These are phyloP conservation scores for Drosophila bocqueti DNA, from an alignment of 1,140 invertebrate species.

Conservation along the genomic window DNA sequence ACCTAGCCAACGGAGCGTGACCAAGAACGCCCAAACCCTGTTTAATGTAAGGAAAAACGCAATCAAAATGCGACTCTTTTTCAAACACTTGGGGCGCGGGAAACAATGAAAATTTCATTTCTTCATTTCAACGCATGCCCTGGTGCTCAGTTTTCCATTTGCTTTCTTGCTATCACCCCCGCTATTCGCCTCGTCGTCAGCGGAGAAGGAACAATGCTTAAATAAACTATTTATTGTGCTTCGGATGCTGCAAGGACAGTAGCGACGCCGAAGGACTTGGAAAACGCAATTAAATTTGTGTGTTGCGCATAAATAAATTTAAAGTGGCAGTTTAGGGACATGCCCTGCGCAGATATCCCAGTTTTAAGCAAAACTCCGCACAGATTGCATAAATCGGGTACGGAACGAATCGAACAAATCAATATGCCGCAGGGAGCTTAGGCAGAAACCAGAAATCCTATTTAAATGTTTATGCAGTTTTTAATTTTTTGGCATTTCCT, in stretches of 20 bases:
- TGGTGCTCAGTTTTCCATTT: conserved; percentile 3
- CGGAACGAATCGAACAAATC: conserved; percentile 35
- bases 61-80: conserved; percentile 83
- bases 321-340: conserved; percentile 47
- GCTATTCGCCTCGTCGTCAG: conserved; percentile 37
- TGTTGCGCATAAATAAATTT: conserved; percentile 62
- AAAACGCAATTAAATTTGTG: conserved; percentile 69
- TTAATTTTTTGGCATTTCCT: conserved; percentile 41
- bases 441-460: conserved; percentile 15
- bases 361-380: conserved; percentile 22
- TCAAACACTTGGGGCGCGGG: conserved; percentile 73
- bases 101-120: conserved; percentile 81
- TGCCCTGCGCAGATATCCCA: conserved; percentile 2
- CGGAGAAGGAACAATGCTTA: conserved; percentile 55
- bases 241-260: conserved; percentile 24
- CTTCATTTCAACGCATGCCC: conserved; percentile 71
- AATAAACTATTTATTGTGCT: conserved; percentile 80
- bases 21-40: conserved; percentile 61
- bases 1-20: conserved; percentile 52
- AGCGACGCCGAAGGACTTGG: conserved; percentile 21
- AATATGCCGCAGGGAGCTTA: conserved; percentile 45
- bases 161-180: background rate
- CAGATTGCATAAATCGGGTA: conserved; percentile 45
- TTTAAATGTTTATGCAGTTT: conserved; percentile 35
- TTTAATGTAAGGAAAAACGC: conserved; percentile 77